Percentiles rank a stretch among this genome's conserved stretches.
Conservation (phyloP, 2,113 vertebrate species). For the Muscicapa adusta region DNA sequence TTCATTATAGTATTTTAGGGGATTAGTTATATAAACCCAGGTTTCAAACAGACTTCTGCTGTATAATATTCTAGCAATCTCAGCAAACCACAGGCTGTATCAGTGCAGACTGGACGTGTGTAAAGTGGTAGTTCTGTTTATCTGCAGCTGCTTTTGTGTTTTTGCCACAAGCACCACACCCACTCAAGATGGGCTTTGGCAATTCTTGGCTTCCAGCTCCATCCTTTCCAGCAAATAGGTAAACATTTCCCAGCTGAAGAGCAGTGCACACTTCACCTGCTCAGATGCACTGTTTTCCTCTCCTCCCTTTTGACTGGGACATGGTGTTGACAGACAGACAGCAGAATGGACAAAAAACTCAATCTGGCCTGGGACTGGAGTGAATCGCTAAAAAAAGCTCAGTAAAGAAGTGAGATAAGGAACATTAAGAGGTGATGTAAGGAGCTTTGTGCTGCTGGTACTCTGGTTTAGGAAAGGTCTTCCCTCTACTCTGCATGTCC, state of each 20-base stretch:
- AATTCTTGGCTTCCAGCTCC: background rate
- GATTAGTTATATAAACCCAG: slow-evolving; percentile 62
- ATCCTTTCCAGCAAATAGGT: background rate
- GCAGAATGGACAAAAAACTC: background rate
- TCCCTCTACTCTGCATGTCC: background rate
- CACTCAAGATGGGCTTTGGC: background rate
- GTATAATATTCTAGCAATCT: background rate
- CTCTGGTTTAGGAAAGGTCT: background rate
- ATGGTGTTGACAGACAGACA: background rate
- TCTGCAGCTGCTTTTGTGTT: background rate
- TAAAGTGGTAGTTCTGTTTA: background rate
- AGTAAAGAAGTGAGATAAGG: background rate
- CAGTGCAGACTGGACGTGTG: background rate
- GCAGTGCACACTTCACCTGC: rapidly evolving
- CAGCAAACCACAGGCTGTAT: background rate
- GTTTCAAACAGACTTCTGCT: slow-evolving; percentile 44
- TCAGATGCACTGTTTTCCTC: background rate
- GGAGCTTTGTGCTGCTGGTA: background rate
- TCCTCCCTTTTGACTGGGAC: background rate
- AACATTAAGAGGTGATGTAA: rapidly evolving
- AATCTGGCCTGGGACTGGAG: background rate
- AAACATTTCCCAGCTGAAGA: background rate
- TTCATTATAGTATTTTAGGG: slow-evolving; percentile 53
- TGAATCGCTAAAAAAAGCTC: background rate
- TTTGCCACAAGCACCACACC: background rate